Conservation (phyloP, 1,140 invertebrate species). For the Diploscapter pachys region DNA sequence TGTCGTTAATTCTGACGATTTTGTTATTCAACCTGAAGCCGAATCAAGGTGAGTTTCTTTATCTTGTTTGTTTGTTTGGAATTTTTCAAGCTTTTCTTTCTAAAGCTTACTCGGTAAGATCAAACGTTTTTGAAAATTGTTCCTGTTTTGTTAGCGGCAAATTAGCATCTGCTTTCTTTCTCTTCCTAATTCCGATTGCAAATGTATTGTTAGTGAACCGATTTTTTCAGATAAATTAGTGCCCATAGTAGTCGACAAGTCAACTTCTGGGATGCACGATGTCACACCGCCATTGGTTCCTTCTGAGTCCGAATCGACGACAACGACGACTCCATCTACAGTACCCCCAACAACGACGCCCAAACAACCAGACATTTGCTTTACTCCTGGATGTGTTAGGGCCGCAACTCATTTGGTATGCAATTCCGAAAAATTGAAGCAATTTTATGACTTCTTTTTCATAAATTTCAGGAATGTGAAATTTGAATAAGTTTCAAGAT, state of each 20-base stretch:
- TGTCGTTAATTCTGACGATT: conserved; percentile 15
- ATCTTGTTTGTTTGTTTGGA: too few relatives aligned
- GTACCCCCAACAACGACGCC: conserved; percentile 4
- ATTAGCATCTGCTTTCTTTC: conserved; percentile 1
- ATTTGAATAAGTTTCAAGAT: not conserved
- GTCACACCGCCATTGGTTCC: not conserved
- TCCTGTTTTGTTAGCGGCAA: not conserved
- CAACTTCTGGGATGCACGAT: not conserved
- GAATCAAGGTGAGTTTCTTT: conserved; percentile 5
- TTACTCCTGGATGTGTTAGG: conserved; percentile 35
- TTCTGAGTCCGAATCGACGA: not conserved
- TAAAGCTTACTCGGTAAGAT: not conserved
- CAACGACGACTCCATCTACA: not conserved
- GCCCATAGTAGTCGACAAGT: not conserved
- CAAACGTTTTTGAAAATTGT: not conserved
- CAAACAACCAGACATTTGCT: conserved; percentile 30
- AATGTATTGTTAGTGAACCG: not conserved
- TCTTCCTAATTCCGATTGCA: conserved; percentile 1
- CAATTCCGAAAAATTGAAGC: conserved; percentile 1
- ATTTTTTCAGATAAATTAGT: conserved; percentile 7
- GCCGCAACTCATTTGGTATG: conserved; percentile 39
- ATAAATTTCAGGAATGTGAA: not conserved
- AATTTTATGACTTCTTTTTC: conserved; percentile 3
- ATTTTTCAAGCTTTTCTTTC: too few relatives aligned
- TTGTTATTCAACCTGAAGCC: conserved; percentile 22